phyloP scores from a whole-genome alignment of 2,888 invertebrate genomes.

The Allophyes oxyacanthae region DNA sequence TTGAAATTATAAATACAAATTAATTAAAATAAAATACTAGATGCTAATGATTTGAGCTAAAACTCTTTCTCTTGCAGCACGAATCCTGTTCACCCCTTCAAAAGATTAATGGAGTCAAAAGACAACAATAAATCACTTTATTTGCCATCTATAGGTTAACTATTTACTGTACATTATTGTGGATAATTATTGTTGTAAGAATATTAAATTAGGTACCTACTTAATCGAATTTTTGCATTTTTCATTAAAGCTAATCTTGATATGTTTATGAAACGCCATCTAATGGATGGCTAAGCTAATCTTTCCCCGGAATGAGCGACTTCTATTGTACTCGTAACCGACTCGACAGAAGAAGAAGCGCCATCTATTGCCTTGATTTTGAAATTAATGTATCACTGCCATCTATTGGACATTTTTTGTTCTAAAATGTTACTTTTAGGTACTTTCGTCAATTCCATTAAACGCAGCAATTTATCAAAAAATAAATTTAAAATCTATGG shows the following conservation, averaged over 20 bases:
- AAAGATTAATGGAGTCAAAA: slow-evolving; percentile 67
- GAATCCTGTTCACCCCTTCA: slow-evolving; percentile 82
- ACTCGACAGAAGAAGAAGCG: no score
- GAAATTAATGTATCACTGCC: slow-evolving; percentile 7
- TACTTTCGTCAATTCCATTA: background rate
- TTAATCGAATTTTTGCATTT: background rate
- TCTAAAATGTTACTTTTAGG: background rate
- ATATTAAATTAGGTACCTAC: no score
- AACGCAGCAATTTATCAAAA: slow-evolving; percentile 16
- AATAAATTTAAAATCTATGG: no score
- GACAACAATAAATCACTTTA: slow-evolving; percentile 55
- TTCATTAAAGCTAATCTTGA: no score
- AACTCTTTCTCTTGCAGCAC: slow-evolving; percentile 66
- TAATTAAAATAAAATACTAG: no score
- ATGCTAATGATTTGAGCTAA: no score
- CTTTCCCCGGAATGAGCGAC: no score
- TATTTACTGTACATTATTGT: background rate
- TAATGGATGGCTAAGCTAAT: no score
- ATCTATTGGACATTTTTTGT: slow-evolving; percentile 15
- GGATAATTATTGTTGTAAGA: slow-evolving; percentile 8
- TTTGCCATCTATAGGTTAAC: slow-evolving; percentile 62
- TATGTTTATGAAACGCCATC: slow-evolving; percentile 14
- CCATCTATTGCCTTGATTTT: background rate
- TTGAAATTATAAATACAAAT: background rate
- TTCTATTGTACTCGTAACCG: no score